Evolutionary conservation across 2,888 invertebrate species (phyloP).

Genomic region (Archips crataeganus): DNA sequence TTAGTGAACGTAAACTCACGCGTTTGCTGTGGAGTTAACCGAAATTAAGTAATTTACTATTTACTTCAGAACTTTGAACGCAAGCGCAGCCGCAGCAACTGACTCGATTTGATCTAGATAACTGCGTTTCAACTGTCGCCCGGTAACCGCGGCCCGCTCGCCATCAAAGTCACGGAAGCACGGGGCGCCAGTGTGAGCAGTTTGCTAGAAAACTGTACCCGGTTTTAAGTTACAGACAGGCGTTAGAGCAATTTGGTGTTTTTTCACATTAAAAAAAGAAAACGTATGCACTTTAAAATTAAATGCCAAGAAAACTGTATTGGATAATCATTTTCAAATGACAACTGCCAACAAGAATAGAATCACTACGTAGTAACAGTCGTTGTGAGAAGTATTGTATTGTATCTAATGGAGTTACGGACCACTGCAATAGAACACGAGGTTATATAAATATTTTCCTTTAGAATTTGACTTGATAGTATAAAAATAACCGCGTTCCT

Average conservation of each 20-base stretch:
- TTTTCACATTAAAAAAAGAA: too few species aligned
- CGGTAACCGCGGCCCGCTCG: constrained; percentile 62
- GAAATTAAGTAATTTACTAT: not conserved
- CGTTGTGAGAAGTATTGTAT: too few species aligned
- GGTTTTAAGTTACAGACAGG: too few species aligned
- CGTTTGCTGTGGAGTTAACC: not conserved
- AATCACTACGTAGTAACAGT: too few species aligned
- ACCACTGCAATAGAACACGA: too few species aligned
- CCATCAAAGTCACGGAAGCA: constrained; percentile 52
- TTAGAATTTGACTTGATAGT: constrained; percentile 72
- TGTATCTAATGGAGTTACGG: too few species aligned
- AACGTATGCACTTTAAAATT: too few species aligned
- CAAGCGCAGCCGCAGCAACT: constrained; percentile 56
- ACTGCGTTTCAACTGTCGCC: constrained; percentile 71
- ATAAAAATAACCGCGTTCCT: constrained; percentile 81
- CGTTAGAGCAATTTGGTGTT: too few species aligned
- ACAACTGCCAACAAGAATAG: too few species aligned
- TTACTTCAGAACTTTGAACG: constrained; percentile 9
- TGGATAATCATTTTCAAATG: too few species aligned
- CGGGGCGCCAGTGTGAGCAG: constrained; percentile 49
- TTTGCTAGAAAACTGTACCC: constrained; percentile 7
- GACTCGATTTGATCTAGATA: constrained; percentile 83
- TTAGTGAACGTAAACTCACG: not conserved
- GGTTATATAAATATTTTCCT: too few species aligned
- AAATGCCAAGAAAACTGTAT: too few species aligned